A percentile compares a stretch with the other conserved stretches of the same genome.
Evolutionary conservation across 2,888 invertebrate species (phyloP).

Genomic region (Hirtodrosophila histrioides): DNA sequence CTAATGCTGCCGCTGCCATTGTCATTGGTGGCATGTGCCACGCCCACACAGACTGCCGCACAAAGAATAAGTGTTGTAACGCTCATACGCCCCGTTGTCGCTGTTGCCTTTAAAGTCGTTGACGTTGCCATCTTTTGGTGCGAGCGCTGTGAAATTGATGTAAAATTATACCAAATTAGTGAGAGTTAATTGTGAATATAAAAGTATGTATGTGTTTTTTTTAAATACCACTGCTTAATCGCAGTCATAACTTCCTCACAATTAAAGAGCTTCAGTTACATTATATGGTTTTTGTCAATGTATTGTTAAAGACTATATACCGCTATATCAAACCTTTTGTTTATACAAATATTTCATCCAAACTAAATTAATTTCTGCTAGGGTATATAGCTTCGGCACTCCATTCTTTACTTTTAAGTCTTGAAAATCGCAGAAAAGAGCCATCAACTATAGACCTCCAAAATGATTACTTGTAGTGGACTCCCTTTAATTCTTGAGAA

Average conservation of each 20-base stretch:
- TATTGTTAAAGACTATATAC: too few species aligned
- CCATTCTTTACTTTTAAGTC: too few species aligned
- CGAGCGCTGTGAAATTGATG: conserved; percentile 54
- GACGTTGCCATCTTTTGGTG: conserved; percentile 43
- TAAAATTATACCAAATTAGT: conserved; percentile 44
- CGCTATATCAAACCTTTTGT: too few species aligned
- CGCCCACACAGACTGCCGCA: conserved; percentile 28
- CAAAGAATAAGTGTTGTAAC: conserved; percentile 30
- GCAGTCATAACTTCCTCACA: background rate
- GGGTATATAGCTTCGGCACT: too few species aligned
- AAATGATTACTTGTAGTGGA: too few species aligned
- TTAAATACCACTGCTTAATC: too few species aligned
- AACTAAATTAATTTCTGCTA: too few species aligned
- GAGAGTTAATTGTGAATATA: conserved; percentile 33
- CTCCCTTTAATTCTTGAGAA: too few species aligned
- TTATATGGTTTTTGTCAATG: too few species aligned
- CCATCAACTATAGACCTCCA: too few species aligned
- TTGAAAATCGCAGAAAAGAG: too few species aligned
- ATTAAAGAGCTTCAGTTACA: background rate
- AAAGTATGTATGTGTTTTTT: background rate
- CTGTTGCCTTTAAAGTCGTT: conserved; percentile 28
- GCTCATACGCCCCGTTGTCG: conserved; percentile 32
- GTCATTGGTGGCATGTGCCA: conserved; percentile 26
- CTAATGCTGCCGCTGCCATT: conserved; percentile 18
- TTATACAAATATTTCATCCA: too few species aligned